Percentiles rank a stretch among this genome's conserved stretches.
Conservation (phyloP, 2,113 vertebrate species). For the Centropus bengalensis region DNA sequence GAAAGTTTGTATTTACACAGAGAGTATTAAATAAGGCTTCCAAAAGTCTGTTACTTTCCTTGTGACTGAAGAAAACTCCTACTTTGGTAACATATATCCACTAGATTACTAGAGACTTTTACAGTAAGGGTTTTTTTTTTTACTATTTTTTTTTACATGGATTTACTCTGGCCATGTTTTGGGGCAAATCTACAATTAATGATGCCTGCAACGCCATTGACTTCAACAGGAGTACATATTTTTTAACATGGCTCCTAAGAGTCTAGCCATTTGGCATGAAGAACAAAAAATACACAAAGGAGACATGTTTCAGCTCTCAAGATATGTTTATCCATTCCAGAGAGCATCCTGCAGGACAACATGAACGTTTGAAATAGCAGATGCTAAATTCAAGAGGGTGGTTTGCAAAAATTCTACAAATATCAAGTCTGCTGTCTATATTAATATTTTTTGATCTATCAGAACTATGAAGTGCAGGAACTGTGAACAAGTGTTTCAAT, state of each 20-base stretch:
- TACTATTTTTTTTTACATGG: background rate
- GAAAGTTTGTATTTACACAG: background rate
- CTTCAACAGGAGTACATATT: background rate
- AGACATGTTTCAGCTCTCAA: background rate
- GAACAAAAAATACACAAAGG: background rate
- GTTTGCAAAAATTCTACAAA: background rate
- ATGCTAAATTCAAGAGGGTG: background rate
- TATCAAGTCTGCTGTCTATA: background rate
- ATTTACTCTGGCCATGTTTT: background rate
- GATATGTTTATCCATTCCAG: background rate
- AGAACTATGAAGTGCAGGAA: background rate
- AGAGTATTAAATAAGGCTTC: background rate
- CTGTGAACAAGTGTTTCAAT: background rate
- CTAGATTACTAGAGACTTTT: background rate
- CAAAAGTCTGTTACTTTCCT: background rate
- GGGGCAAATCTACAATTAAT: background rate
- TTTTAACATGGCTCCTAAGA: background rate
- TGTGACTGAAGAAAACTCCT: background rate
- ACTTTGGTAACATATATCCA: background rate
- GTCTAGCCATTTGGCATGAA: background rate
- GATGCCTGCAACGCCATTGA: background rate
- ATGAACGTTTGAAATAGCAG: background rate
- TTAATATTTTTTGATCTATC: background rate
- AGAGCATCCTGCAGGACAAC: background rate
- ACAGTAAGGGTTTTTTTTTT: background rate